phyloP scores from a whole-genome alignment of 2,888 invertebrate genomes.

The Lasioglossum vierecki region DNA sequence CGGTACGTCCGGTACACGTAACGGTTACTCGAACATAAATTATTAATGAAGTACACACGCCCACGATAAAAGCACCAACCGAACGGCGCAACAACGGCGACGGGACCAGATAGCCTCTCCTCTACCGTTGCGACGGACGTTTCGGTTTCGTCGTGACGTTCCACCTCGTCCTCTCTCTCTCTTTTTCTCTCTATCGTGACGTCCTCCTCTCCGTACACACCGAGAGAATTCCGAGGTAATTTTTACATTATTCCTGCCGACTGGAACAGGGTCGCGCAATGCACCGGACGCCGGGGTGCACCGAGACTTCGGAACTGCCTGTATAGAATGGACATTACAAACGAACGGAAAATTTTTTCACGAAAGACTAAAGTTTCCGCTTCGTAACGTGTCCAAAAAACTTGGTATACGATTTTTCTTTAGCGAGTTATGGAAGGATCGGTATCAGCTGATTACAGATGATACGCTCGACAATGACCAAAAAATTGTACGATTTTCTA shows the following conservation, averaged over 20 bases:
- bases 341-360: too few relatives aligned
- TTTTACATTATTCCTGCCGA: constrained; percentile 8
- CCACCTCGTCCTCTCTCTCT: constrained; percentile 1
- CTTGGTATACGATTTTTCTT: too few relatives aligned
- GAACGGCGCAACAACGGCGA: constrained; percentile 31
- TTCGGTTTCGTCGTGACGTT: constrained; percentile 29
- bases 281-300: too few relatives aligned
- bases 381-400: too few relatives aligned
- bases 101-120: constrained; percentile 31
- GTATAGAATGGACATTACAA: neutral
- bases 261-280: neutral
- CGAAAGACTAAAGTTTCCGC: too few relatives aligned
- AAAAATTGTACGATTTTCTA: too few relatives aligned
- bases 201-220: neutral
- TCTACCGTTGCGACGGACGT: constrained; percentile 32
- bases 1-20: constrained; percentile 68
- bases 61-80: constrained; percentile 64
- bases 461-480: too few relatives aligned
- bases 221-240: constrained; percentile 15
- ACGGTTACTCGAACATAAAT: constrained; percentile 70
- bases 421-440: too few relatives aligned
- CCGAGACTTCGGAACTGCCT: neutral
- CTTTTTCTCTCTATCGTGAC: constrained; percentile 20
- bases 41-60: constrained; percentile 71
- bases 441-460: too few relatives aligned